These are phyloP conservation scores for Synergus gifuensis DNA, from an alignment of 2,888 invertebrate species.

Conservation along the genomic window DNA sequence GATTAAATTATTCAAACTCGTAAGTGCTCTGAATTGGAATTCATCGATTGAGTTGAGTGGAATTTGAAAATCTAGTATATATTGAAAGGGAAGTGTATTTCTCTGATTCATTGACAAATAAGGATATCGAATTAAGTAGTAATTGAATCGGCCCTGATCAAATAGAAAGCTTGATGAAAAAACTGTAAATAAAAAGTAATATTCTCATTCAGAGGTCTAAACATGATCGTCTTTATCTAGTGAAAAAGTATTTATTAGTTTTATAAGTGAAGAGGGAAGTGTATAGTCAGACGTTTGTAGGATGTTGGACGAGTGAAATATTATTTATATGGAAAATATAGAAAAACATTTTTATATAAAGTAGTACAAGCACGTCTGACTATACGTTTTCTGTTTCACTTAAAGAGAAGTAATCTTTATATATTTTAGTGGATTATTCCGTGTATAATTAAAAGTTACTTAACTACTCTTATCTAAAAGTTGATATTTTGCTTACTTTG, in stretches of 20 bases:
- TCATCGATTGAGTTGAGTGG: slow-evolving; percentile 20
- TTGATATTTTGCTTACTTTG: no score
- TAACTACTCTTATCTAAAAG: no score
- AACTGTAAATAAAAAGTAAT: not conserved
- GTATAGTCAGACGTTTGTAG: not conserved
- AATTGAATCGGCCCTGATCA: slow-evolving; percentile 6
- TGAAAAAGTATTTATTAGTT: not conserved
- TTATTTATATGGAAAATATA: no score
- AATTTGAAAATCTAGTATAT: slow-evolving; percentile 18
- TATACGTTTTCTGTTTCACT: not conserved
- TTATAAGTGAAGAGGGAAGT: not conserved
- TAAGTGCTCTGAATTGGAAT: slow-evolving; percentile 4
- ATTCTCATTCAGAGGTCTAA: not conserved
- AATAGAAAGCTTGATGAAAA: not conserved
- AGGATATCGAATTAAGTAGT: slow-evolving; percentile 10
- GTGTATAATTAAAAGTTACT: no score
- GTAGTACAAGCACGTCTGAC: not conserved
- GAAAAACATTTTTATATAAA: not conserved
- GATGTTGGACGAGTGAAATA: no score
- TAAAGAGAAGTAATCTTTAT: no score
- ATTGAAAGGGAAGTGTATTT: not conserved
- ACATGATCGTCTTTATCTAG: not conserved
- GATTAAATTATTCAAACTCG: slow-evolving; percentile 22
- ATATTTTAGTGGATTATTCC: no score
- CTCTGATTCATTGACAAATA: slow-evolving; percentile 29